phyloP scores from a whole-genome alignment of 2,888 invertebrate genomes.

The Uloborus plumipes region DNA sequence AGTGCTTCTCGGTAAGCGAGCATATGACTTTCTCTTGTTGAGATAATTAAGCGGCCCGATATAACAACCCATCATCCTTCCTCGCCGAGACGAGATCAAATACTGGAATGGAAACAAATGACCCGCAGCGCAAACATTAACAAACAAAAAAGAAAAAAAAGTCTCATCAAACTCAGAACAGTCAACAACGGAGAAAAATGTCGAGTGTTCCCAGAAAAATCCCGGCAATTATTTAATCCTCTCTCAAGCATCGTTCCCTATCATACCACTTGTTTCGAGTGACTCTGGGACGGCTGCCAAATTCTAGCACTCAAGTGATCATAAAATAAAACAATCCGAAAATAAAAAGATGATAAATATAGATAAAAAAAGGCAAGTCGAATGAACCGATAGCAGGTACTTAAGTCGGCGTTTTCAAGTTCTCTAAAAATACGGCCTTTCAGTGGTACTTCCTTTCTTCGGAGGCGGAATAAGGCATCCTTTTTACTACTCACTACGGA shows the following conservation, averaged over 20 bases:
- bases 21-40: too few relatives aligned
- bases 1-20: too few relatives aligned
- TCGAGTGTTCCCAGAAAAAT: slow-evolving; percentile 46
- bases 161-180: slow-evolving; percentile 33
- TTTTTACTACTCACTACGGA: too few relatives aligned
- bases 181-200: slow-evolving; percentile 41
- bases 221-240: slow-evolving; percentile 46
- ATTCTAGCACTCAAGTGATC: slow-evolving; percentile 38
- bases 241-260: slow-evolving; percentile 12
- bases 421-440: slow-evolving; percentile 37
- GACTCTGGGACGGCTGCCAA: slow-evolving; percentile 44
- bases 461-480: not conserved
- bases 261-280: slow-evolving; percentile 53
- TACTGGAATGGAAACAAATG: not conserved
- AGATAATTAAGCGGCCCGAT: too few relatives aligned
- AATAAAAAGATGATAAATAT: slow-evolving; percentile 25
- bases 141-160: not conserved
- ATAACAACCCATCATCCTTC: not conserved
- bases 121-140: not conserved
- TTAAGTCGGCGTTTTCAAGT: slow-evolving; percentile 32
- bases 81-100: not conserved
- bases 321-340: slow-evolving; percentile 53
- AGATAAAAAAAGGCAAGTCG: slow-evolving; percentile 43
- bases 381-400: slow-evolving; percentile 33
- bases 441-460: not conserved